These are phyloP conservation scores for Meloe dianella DNA, from an alignment of 2,888 invertebrate species.

Conservation along the genomic window DNA sequence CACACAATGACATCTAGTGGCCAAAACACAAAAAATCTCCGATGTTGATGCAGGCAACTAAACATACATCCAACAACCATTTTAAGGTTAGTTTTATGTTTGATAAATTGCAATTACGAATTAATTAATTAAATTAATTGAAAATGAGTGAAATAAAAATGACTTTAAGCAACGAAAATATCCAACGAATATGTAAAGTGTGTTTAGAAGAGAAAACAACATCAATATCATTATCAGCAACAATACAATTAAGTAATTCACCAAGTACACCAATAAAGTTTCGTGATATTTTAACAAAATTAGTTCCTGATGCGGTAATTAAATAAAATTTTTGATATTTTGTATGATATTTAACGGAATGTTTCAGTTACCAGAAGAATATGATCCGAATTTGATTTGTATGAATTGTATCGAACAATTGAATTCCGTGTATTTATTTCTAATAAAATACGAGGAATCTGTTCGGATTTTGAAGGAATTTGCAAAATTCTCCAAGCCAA, in stretches of 20 bases:
- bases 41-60: too few species aligned
- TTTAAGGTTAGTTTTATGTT: too few species aligned
- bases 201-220: slow-evolving; percentile 40
- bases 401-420: slow-evolving; percentile 38
- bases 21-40: too few species aligned
- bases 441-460: slow-evolving; percentile 43
- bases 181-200: slow-evolving; percentile 40
- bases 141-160: slow-evolving; percentile 22
- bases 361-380: slow-evolving; percentile 34
- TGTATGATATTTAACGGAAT: slow-evolving; percentile 8
- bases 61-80: too few species aligned
- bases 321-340: not conserved
- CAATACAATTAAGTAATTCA: slow-evolving; percentile 37
- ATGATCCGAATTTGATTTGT: slow-evolving; percentile 40
- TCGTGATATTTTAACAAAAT: slow-evolving; percentile 37
- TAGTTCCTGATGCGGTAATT: slow-evolving; percentile 34
- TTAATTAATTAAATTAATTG: too few species aligned
- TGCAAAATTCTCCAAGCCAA: slow-evolving; percentile 33
- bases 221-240: slow-evolving; percentile 38
- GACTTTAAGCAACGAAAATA: slow-evolving; percentile 22
- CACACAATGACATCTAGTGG: too few species aligned
- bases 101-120: too few species aligned
- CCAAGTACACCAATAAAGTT: slow-evolving; percentile 34
- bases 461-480: slow-evolving; percentile 38
- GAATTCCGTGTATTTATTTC: slow-evolving; percentile 41